These are phyloP conservation scores for Apostichopus californicus DNA, from an alignment of 35 echinoderm and acorn worm species.

Conservation along the genomic window DNA sequence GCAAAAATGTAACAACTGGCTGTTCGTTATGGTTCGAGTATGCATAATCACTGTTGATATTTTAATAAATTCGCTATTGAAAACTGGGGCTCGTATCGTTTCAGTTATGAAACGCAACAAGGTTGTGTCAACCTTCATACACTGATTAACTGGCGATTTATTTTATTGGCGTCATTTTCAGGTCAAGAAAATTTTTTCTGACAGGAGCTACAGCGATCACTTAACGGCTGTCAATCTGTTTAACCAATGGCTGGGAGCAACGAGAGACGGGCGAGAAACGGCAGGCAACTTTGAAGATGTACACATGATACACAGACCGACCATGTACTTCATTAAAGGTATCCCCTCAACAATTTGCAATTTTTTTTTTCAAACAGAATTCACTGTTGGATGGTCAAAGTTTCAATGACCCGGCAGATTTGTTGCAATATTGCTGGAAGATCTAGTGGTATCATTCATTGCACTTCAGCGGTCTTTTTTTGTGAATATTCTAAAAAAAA, in stretches of 20 bases:
- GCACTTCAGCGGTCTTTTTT: not conserved
- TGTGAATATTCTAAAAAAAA: not conserved
- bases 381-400: no score
- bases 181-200: conserved; percentile 64
- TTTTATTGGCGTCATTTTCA: not conserved
- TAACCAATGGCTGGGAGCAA: conserved; percentile 50
- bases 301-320: conserved; percentile 50
- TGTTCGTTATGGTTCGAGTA: not conserved
- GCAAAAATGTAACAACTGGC: not conserved
- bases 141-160: not conserved
- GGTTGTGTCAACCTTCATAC: not conserved
- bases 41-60: no score
- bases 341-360: not conserved
- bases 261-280: not conserved
- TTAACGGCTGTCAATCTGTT: conserved; percentile 58
- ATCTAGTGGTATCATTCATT: not conserved
- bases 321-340: conserved; percentile 70
- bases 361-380: no score
- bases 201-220: conserved; percentile 67
- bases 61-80: no score
- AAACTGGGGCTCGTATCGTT: no score
- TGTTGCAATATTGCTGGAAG: no score
- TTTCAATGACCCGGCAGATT: no score
- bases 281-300: conserved; percentile 34
- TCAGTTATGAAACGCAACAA: no score